These are phyloP conservation scores for Cheilosia vulpina DNA, from an alignment of 2,888 invertebrate genomes.

Conservation along the genomic window DNA sequence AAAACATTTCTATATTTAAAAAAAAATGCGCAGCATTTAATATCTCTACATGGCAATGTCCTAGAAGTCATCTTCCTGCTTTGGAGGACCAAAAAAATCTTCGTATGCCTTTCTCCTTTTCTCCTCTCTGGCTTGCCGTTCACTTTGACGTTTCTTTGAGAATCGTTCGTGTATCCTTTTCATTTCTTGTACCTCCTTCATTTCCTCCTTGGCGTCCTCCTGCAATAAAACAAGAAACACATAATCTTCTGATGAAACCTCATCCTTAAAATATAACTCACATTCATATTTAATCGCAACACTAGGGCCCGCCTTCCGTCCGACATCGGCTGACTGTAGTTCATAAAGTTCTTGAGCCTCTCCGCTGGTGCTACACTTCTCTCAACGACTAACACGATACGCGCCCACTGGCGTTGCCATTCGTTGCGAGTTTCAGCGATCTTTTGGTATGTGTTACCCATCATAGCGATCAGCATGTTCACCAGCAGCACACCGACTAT, in stretches of 20 bases:
- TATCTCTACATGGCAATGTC: not conserved
- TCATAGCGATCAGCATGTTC: conserved; percentile 99
- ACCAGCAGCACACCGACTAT: conserved; percentile 97
- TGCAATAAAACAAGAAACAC: conserved; percentile 81
- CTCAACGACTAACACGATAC: conserved; percentile 98
- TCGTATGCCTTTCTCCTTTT: conserved; percentile 80
- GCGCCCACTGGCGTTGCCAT: conserved; percentile 99
- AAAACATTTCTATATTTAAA: not conserved
- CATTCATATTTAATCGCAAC: conserved; percentile 94
- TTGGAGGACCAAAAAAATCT: conserved; percentile 79
- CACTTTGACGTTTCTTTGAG: conserved; percentile 87
- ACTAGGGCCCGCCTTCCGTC: conserved; percentile 94
- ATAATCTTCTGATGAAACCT: not conserved
- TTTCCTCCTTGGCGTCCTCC: conserved; percentile 97
- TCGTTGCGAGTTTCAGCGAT: conserved; percentile 98
- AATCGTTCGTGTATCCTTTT: conserved; percentile 93
- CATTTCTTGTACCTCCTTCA: conserved; percentile 96
- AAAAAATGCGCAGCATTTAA: not conserved
- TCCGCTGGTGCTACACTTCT: conserved; percentile 97
- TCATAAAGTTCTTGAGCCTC: conserved; percentile 92
- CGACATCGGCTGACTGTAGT: conserved; percentile 97
- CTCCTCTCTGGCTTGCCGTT: conserved; percentile 80
- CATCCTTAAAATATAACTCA: conserved; percentile 82
- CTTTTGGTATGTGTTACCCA: conserved; percentile 99
- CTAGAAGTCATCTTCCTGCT: conserved; percentile 45